Evolutionary conservation across 1,140 invertebrate species (phyloP).

Genomic region (Eulimnadia texana): DNA sequence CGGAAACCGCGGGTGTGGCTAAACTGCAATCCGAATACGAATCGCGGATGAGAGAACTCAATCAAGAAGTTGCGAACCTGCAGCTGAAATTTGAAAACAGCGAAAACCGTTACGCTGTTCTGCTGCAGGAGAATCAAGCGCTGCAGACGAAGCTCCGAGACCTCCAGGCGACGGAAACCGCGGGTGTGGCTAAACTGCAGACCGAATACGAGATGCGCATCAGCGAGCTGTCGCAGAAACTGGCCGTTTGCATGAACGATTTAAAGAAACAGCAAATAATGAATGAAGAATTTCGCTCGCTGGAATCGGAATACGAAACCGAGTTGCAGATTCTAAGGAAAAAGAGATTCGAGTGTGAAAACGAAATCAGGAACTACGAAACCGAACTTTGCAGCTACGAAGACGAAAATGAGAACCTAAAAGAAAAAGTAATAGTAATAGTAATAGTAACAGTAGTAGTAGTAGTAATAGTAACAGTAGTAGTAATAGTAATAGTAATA

Average conservation of each 20-base stretch:
- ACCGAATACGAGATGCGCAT: neutral
- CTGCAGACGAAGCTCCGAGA: neutral
- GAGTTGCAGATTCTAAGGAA: conserved; percentile 22
- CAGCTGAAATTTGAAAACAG: neutral
- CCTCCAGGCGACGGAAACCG: neutral
- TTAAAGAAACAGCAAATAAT: conserved; percentile 13
- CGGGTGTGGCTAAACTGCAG: too few relatives aligned
- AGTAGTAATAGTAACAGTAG: too few relatives aligned
- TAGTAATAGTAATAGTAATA: too few relatives aligned
- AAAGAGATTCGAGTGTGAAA: conserved; percentile 4
- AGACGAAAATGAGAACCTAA: conserved; percentile 27
- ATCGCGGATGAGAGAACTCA: neutral
- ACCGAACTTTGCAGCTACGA: conserved; percentile 8
- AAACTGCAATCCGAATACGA: too few relatives aligned
- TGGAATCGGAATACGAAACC: conserved; percentile 15
- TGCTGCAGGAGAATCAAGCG: neutral
- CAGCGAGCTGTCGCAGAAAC: too few relatives aligned
- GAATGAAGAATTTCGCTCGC: conserved; percentile 20
- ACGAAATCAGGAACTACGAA: conserved; percentile 16
- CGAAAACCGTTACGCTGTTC: neutral
- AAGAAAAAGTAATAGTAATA: conserved; percentile 28
- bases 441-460: neutral
- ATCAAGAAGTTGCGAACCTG: neutral
- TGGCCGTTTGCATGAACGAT: too few relatives aligned
- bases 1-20: too few relatives aligned